These are phyloP conservation scores for Nasonia giraulti DNA, from an alignment of 1,140 invertebrate genomes.

Conservation along the genomic window DNA sequence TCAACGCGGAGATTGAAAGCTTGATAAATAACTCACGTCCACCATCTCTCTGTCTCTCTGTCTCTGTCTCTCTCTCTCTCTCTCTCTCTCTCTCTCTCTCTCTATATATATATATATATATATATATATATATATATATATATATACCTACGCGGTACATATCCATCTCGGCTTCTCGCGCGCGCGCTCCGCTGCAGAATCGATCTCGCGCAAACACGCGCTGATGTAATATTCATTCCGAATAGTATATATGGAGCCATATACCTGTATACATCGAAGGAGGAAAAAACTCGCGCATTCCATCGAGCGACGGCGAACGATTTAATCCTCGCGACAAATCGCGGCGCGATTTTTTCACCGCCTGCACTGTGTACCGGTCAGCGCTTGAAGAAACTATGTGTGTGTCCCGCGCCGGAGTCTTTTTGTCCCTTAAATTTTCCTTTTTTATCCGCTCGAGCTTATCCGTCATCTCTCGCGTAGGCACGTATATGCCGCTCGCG, in stretches of 20 bases:
- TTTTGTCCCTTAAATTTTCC: slow-evolving; percentile 11
- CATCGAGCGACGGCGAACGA: slow-evolving; percentile 1
- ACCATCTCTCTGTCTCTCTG: not conserved
- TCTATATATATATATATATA: too few species aligned
- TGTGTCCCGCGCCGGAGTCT: not conserved
- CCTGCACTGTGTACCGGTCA: not conserved
- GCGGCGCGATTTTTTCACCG: slow-evolving; percentile 17
- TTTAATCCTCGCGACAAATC: slow-evolving; percentile 36
- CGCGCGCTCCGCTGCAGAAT: not conserved
- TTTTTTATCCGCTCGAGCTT: slow-evolving; percentile 8
- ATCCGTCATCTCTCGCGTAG: not conserved
- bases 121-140: too few species aligned
- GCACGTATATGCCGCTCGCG: not conserved
- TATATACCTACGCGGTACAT: not conserved
- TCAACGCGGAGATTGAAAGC: slow-evolving; percentile 21
- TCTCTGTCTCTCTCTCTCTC: not conserved
- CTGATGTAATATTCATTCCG: slow-evolving; percentile 36
- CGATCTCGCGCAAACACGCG: not conserved
- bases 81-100: too few species aligned
- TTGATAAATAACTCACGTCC: slow-evolving; percentile 40
- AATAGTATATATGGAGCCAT: not conserved
- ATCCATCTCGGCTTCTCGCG: not conserved
- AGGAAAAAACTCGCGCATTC: slow-evolving; percentile 33
- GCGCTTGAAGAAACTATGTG: not conserved
- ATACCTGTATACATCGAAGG: not conserved